phyloP scores from a whole-genome alignment of 2,888 invertebrate genomes.

The Alloscopus bannaensis region DNA sequence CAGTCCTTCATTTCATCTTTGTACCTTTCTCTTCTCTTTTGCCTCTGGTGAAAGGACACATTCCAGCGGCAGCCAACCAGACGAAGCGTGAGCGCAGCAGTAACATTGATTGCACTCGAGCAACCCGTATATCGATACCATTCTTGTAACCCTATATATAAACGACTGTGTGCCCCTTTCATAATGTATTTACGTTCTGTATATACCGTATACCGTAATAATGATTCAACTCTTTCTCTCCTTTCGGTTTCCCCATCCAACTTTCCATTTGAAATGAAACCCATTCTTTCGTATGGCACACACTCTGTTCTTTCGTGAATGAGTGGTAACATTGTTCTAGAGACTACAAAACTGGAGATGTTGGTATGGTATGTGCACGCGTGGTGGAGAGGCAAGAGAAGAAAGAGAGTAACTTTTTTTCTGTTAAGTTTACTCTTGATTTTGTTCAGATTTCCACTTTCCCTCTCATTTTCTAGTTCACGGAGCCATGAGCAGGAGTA shows the following conservation, averaged over 20 bases:
- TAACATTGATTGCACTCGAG: conserved; percentile 33
- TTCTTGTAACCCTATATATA: not conserved
- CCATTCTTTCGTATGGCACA: not conserved
- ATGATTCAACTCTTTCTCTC: not conserved
- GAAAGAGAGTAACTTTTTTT: conserved; percentile 24
- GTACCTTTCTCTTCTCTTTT: not conserved
- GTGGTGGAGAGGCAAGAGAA: too few relatives aligned
- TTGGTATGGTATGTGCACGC: too few relatives aligned
- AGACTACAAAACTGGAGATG: not conserved
- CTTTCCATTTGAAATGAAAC: not conserved
- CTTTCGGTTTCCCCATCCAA: not conserved
- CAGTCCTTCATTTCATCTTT: conserved; percentile 10
- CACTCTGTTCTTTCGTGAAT: too few relatives aligned
- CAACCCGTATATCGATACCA: conserved; percentile 1
- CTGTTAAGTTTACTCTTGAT: conserved; percentile 17
- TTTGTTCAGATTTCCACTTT: conserved; percentile 34
- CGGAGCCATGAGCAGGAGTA: conserved; percentile 31
- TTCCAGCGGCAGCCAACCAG: conserved; percentile 4
- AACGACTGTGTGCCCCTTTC: not conserved
- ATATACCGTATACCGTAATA: not conserved
- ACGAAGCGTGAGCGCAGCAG: not conserved
- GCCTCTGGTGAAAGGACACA: conserved; percentile 13
- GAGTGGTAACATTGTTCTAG: not conserved
- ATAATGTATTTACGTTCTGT: not conserved
- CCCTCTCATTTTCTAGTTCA: conserved; percentile 38